A percentile compares a stretch with the other conserved stretches of the same genome.
Conservation (phyloP, 2,113 vertebrate species). For the Odocoileus virginianus region DNA sequence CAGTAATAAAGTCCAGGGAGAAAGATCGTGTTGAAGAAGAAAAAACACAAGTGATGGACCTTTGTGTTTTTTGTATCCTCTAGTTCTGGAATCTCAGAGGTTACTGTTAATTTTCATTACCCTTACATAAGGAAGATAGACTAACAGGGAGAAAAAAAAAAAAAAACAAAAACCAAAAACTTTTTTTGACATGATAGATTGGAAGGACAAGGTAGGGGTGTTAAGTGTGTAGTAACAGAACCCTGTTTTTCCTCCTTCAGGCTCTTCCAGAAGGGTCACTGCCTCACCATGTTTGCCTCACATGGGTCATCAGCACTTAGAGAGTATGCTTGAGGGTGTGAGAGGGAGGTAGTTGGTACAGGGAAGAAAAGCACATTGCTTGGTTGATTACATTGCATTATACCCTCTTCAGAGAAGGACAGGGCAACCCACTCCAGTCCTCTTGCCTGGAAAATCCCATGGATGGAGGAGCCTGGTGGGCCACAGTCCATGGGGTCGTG, state of each 20-base stretch:
- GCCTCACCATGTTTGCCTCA: neutral
- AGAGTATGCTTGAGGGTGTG: neutral
- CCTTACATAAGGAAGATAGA: neutral
- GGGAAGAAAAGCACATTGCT: neutral
- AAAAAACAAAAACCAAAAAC: neutral
- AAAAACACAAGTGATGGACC: neutral
- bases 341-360: neutral
- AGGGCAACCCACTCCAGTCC: neutral
- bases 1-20: neutral
- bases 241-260: neutral
- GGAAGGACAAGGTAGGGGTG: neutral
- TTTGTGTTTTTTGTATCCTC: neutral
- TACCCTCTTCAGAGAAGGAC: neutral
- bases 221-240: neutral
- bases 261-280: neutral
- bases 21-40: neutral
- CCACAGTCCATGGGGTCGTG: neutral
- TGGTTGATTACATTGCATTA: neutral
- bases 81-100: neutral
- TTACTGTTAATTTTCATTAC: neutral
- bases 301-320: neutral
- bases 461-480: neutral
- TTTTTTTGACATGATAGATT: neutral
- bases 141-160: neutral
- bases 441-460: neutral